A percentile compares a stretch with the other conserved stretches of the same genome.
phyloP scores from a whole-genome alignment of 2,888 invertebrate species.

The Drosophila borealis region DNA sequence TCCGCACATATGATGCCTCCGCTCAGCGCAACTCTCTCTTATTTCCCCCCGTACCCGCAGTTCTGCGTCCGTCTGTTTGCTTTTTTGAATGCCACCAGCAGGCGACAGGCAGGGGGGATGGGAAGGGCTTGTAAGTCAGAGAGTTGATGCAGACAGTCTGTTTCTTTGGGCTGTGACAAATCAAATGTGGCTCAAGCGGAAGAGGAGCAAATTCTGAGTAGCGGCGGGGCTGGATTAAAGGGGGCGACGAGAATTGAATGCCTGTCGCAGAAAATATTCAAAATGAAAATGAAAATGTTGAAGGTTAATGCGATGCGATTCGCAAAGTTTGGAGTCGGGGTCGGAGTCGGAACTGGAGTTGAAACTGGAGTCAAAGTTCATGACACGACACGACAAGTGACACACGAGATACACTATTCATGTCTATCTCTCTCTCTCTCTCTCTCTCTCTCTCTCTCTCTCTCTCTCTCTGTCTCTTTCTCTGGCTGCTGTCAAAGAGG shows the following conservation, averaged over 20 bases:
- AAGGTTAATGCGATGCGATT: constrained; percentile 77
- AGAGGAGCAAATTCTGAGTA: constrained; percentile 3
- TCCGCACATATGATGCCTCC: not conserved
- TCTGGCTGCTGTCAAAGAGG: not conserved
- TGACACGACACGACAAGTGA: constrained; percentile 56
- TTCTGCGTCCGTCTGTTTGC: constrained; percentile 19
- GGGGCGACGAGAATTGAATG: constrained; percentile 48
- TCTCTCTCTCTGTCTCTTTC: not conserved
- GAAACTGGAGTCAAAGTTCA: constrained; percentile 36
- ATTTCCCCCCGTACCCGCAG: too few relatives aligned
- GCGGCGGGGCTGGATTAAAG: not conserved
- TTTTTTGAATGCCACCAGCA: constrained; percentile 20
- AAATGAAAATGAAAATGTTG: constrained; percentile 63
- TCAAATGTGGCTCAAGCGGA: constrained; percentile 67
- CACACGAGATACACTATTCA: constrained; percentile 38
- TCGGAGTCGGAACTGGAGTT: constrained; percentile 12
- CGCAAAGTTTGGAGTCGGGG: constrained; percentile 28
- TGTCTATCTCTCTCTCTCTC: constrained; percentile 8
- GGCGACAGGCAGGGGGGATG: not conserved
- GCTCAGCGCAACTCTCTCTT: not conserved
- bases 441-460: not conserved
- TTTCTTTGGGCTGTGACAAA: constrained; percentile 60
- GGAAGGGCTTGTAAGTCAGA: not conserved
- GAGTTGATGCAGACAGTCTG: constrained; percentile 10
- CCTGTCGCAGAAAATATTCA: constrained; percentile 54